Evolutionary conservation across 2,888 invertebrate species (phyloP).

Genomic region (Mylabris sibirica): DNA sequence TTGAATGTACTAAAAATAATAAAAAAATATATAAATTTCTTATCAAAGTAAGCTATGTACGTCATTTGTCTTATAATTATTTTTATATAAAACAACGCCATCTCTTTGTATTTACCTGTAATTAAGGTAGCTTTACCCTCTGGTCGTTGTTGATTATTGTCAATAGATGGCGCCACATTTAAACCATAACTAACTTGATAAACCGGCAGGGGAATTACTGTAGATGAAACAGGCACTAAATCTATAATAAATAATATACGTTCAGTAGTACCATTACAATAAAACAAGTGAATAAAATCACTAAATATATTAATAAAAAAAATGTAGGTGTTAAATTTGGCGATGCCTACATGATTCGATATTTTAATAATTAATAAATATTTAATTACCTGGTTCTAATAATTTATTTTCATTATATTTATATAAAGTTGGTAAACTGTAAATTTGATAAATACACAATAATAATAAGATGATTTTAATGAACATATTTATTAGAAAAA

Average conservation of each 20-base stretch:
- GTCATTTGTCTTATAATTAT: neutral
- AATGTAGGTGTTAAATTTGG: neutral
- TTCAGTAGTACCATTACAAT: neutral
- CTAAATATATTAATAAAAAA: neutral
- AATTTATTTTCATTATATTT: slow-evolving; percentile 63
- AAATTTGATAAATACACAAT: neutral
- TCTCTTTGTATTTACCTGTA: slow-evolving; percentile 46
- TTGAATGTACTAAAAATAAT: slow-evolving; percentile 43
- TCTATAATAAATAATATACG: slow-evolving; percentile 57
- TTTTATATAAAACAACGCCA: neutral
- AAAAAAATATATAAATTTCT: no score
- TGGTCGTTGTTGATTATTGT: slow-evolving; percentile 45
- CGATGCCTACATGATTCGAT: neutral
- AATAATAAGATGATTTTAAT: slow-evolving; percentile 55
- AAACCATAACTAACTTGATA: slow-evolving; percentile 68
- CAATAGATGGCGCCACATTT: slow-evolving; percentile 60
- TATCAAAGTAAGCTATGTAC: no score
- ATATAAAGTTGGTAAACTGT: slow-evolving; percentile 60
- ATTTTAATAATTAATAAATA: neutral
- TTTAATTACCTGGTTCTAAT: slow-evolving; percentile 62
- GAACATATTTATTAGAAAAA: slow-evolving; percentile 13
- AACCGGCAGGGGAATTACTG: slow-evolving; percentile 70
- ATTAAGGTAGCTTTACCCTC: slow-evolving; percentile 34
- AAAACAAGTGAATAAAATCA: neutral
- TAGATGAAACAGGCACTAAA: slow-evolving; percentile 71